Percentiles rank a stretch among this genome's conserved stretches.
These are phyloP conservation scores for Chiloscyllium punctatum DNA, from an alignment of 2,797 vertebrate genomes.

Conservation along the genomic window DNA sequence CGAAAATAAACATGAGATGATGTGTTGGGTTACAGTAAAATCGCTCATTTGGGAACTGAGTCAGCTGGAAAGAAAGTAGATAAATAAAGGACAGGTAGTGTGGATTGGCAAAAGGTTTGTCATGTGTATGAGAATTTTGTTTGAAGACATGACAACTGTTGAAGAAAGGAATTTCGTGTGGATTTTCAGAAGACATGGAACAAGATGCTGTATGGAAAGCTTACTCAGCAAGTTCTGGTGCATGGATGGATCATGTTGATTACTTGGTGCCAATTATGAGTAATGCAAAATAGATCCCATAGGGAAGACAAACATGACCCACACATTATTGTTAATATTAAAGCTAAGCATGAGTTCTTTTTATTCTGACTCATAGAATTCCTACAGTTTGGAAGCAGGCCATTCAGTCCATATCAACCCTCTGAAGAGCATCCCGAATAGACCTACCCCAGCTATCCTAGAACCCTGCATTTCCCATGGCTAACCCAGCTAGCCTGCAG, in stretches of 20 bases:
- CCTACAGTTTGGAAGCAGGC: too few species aligned
- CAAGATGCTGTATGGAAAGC: neutral
- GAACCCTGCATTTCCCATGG: too few species aligned
- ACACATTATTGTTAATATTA: too few species aligned
- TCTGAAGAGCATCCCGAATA: too few species aligned
- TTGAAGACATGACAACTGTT: neutral
- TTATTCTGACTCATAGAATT: too few species aligned
- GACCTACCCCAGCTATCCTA: too few species aligned
- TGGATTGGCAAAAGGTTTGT: neutral
- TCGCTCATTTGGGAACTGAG: neutral
- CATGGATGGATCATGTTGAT: neutral
- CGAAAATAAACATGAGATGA: neutral
- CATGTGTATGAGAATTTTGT: neutral
- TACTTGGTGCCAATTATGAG: too few species aligned
- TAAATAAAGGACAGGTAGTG: neutral
- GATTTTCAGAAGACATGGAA: neutral
- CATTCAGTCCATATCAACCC: too few species aligned
- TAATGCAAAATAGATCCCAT: too few species aligned
- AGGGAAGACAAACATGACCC: too few species aligned
- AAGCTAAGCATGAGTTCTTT: neutral
- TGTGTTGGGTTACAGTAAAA: neutral
- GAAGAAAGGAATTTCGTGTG: neutral
- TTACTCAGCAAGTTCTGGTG: neutral
- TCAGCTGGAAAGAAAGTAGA: neutral
- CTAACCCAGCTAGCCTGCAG: too few species aligned